Base-by-base conservation (phyloP, 1,140 invertebrate species). In the Euschistus heros region DNA sequence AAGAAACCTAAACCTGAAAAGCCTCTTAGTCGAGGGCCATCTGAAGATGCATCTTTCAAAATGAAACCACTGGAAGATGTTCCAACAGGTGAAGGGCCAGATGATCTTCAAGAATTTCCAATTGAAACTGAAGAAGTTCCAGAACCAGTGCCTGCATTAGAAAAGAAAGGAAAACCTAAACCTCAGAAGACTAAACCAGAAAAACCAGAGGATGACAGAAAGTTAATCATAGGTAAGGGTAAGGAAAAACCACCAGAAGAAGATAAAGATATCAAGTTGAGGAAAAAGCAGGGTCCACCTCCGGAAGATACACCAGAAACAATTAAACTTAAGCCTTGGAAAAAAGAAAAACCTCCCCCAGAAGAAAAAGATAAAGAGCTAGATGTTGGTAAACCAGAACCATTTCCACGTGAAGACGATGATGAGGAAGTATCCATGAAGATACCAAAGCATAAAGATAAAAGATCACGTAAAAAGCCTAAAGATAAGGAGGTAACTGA, bases 381-480 rank as follows among this genome's bases (percentile, higher is more conserved):
- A 30, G 42, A 18, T 15, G 26, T 68, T 37, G 60, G 65, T 17
- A 69, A 67, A 62, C 69, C 69, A 24, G 67, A 68, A 64, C 66
- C 66, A 55, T 47, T 68, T 6, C 10, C 18, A 6, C 47, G 3
- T 26, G 55, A 73, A 54, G 66, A 71, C 65, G n/a, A n/a, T n/a
- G 67, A 75, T 47, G 73, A 78, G 69, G 72, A 77, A 67, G 70
- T 77, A 13, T 69, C 71, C 69, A 73, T 71, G 17, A 78, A 78
- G 64, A 75, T 76, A 64, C n/a, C n/a, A 74, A 77, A 52, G 13
- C 8, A 44, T n/a, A n/a, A n/a, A n/a, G 14, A 67, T 2, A 67
- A 62, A 22, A 52, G 18, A 44, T 54, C 55, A 18, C 64, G 44
- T 42, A 63, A 46, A 63, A 67, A 63, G 55, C 37, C 59, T 30